Percentiles rank a stretch among this genome's conserved stretches.
These are phyloP conservation scores for Perithous albicinctus DNA, from an alignment of 2,888 invertebrate species.

Conservation along the genomic window DNA sequence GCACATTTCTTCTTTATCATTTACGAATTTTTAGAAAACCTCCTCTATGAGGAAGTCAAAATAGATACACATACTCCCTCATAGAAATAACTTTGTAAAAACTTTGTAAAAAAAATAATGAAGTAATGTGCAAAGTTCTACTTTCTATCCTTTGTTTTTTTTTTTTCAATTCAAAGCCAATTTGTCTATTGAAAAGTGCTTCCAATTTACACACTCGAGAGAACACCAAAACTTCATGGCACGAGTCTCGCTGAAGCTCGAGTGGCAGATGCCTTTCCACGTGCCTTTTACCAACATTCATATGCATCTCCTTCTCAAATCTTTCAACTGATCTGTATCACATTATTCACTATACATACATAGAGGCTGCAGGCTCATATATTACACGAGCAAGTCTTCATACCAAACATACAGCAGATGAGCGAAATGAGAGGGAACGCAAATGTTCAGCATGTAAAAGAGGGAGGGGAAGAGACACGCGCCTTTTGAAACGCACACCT, in stretches of 20 bases:
- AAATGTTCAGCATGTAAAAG: neutral
- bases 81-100: too few relatives aligned
- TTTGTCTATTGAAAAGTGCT: too few relatives aligned
- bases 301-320: neutral
- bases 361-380: neutral
- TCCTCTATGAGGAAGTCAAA: too few relatives aligned
- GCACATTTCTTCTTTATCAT: too few relatives aligned
- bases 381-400: neutral
- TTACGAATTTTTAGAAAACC: too few relatives aligned
- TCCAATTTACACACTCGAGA: too few relatives aligned
- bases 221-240: neutral
- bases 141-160: too few relatives aligned
- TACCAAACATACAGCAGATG: neutral
- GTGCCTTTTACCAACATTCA: neutral
- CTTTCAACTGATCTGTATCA: neutral
- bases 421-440: neutral
- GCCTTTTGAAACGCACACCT: constrained; percentile 6
- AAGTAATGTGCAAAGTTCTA: too few relatives aligned
- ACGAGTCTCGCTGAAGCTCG: neutral
- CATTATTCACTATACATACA: neutral
- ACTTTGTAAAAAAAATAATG: too few relatives aligned
- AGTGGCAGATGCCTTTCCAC: neutral
- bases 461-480: constrained; percentile 6
- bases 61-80: too few relatives aligned
- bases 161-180: too few relatives aligned